These are phyloP conservation scores for Hololepta plana DNA, from an alignment of 2,888 invertebrate genomes.

Conservation along the genomic window DNA sequence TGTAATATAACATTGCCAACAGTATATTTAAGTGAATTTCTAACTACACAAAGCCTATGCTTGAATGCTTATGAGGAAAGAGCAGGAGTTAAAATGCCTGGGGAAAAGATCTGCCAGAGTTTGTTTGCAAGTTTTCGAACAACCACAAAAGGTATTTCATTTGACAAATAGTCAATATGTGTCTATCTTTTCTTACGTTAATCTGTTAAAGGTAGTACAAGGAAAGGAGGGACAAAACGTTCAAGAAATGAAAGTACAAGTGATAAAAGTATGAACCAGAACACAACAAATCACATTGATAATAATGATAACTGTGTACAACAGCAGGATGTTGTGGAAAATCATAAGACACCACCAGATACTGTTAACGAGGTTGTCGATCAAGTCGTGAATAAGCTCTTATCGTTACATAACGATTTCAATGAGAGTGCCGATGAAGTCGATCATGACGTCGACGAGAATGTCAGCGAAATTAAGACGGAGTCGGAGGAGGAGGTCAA, in stretches of 20 bases:
- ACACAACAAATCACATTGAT: too few species aligned
- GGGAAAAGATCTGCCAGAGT: constrained; percentile 28
- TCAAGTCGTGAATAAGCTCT: constrained; percentile 21
- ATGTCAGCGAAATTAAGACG: constrained; percentile 28
- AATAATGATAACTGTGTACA: constrained; percentile 15
- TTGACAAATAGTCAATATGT: not conserved
- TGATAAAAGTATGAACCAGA: constrained; percentile 14
- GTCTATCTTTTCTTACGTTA: constrained; percentile 1
- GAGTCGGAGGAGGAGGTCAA: constrained; percentile 13
- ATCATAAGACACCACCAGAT: constrained; percentile 11
- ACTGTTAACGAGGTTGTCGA: constrained; percentile 14
- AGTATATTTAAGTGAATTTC: constrained; percentile 54
- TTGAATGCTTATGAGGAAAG: constrained; percentile 59
- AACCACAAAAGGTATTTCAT: constrained; percentile 4
- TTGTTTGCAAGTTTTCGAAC: constrained; percentile 16
- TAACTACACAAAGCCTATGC: constrained; percentile 62
- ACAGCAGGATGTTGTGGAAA: too few species aligned
- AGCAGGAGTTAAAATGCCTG: constrained; percentile 36
- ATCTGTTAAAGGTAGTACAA: constrained; percentile 18
- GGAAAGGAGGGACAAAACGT: constrained; percentile 23
- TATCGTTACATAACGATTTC: constrained; percentile 20
- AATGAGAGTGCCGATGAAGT: constrained; percentile 28
- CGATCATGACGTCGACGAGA: constrained; percentile 29
- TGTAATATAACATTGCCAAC: constrained; percentile 51
- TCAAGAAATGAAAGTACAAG: constrained; percentile 22